phyloP scores from a whole-genome alignment of 2,113 vertebrate species.

The Bufo bufo region DNA sequence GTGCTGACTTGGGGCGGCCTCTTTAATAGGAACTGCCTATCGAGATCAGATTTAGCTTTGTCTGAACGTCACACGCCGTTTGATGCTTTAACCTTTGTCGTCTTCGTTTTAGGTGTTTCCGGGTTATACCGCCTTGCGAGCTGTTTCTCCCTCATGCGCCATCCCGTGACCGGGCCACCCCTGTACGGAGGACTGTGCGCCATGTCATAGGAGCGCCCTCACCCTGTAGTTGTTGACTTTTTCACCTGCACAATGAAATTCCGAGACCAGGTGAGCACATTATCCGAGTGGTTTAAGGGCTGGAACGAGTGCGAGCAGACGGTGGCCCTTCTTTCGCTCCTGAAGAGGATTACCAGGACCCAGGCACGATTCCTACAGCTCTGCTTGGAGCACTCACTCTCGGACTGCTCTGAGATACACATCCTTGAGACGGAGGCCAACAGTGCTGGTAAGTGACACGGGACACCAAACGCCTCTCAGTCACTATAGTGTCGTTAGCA shows the following conservation, averaged over 20 bases:
- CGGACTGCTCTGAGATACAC: slow-evolving; percentile 93
- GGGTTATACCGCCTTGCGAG: not conserved
- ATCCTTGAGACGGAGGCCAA: slow-evolving; percentile 93
- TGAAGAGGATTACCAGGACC: slow-evolving; percentile 90
- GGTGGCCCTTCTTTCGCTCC: slow-evolving; percentile 90
- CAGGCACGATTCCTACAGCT: slow-evolving; percentile 96
- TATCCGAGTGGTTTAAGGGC: slow-evolving; percentile 94
- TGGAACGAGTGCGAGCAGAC: slow-evolving; percentile 98
- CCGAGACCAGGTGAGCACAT: slow-evolving; percentile 95
- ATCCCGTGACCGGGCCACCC: not conserved
- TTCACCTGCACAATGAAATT: slow-evolving; percentile 89
- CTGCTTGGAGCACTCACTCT: slow-evolving; percentile 93
- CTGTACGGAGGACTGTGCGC: slow-evolving; percentile 59
- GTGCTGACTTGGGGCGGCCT: too few relatives aligned
- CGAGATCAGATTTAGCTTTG: too few relatives aligned
- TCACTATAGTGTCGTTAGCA: too few relatives aligned
- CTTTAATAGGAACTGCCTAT: too few relatives aligned
- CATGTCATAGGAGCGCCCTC: slow-evolving; percentile 70
- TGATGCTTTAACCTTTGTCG: not conserved
- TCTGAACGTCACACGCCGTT: too few relatives aligned
- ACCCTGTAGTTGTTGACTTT: slow-evolving; percentile 45
- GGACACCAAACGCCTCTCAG: not conserved
- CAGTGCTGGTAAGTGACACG: slow-evolving; percentile 82
- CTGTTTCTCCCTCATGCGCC: not conserved
- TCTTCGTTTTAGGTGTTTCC: not conserved